Conservation (phyloP, 2,888 invertebrate genomes). For the Dryomyza anilis region DNA sequence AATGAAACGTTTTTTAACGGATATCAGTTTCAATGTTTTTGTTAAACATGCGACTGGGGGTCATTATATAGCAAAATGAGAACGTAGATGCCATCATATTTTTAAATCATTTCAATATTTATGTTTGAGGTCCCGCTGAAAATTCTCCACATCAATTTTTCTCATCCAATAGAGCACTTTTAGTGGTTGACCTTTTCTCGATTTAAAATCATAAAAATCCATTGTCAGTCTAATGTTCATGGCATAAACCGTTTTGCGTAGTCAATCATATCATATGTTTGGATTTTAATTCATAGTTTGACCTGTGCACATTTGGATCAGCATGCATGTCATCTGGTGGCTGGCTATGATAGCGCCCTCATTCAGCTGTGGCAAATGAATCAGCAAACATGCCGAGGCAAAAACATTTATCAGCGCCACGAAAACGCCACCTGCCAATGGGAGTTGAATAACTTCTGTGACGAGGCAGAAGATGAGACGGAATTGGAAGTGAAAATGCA, state of each 20-base stretch:
- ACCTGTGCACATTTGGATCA: constrained; percentile 52
- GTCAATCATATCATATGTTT: too few species aligned
- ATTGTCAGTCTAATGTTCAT: too few species aligned
- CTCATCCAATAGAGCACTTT: too few species aligned
- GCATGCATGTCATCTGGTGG: constrained; percentile 57
- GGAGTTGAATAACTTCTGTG: constrained; percentile 50
- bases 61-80: too few species aligned
- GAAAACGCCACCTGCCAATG: constrained; percentile 49
- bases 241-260: too few species aligned
- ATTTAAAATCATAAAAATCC: too few species aligned
- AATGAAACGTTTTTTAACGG: too few species aligned
- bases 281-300: constrained; percentile 41
- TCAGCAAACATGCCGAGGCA: constrained; percentile 51
- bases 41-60: too few species aligned
- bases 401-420: constrained; percentile 50
- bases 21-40: too few species aligned
- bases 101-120: neutral
- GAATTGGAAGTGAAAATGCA: constrained; percentile 28
- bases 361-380: constrained; percentile 59
- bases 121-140: too few species aligned
- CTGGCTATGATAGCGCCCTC: constrained; percentile 57
- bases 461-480: constrained; percentile 42
- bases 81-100: neutral
- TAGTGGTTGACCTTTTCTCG: too few species aligned
- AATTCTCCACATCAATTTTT: too few species aligned